Evolutionary conservation across 2,113 vertebrate genomes (phyloP), one percentile per base, ranked within the genome.

Genomic region (Leucoraja erinaceus): DNA sequence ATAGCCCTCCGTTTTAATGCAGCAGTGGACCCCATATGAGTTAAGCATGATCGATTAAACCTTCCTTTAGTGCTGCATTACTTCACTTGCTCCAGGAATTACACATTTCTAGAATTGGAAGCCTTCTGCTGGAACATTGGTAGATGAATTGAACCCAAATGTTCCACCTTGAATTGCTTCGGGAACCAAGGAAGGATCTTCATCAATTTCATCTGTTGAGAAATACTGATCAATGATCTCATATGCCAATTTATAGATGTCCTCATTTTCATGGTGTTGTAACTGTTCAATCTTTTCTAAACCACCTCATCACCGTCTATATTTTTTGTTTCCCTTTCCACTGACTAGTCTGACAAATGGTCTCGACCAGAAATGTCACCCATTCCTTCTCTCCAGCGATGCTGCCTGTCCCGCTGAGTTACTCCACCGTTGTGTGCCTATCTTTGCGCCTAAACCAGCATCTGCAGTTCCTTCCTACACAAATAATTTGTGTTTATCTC

Each of bases 161-260:
- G 98, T 99, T 97, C 99, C 98, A 70, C 98, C 98, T 95, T 99
- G 99, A 96, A 99, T 98, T 93, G 98, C 96, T 95, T 99, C 99
- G n/a, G 99, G 98, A 96, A 98, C 98, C 96, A 99, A 97, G 97
- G 95, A 98, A 95, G 98, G 97, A 96, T 99, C 99, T 97, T 99
- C 99, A 94, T 99, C 99, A 94, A 99, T 99, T 98, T 99, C 98
- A 96, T 99, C 99, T 96, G 99, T 99, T 94, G 99, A 99, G 97
- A 99, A 99, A 97, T 98, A 99, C 95, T 99, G 99, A 95, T 99
- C 98, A 94, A 99, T 99, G 96, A 99, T 99, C 97, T 99, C 98
- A 94, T 99, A 99, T 90, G 99, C 99, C 97, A 99, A 96, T 96
- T 99, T 99, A 97, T 99, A 99, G 97, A 99, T 99, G 96, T 99